A percentile compares a stretch with the other conserved stretches of the same genome.
Conservation (phyloP, 2,888 invertebrate genomes). For the Mayetiola destructor region DNA sequence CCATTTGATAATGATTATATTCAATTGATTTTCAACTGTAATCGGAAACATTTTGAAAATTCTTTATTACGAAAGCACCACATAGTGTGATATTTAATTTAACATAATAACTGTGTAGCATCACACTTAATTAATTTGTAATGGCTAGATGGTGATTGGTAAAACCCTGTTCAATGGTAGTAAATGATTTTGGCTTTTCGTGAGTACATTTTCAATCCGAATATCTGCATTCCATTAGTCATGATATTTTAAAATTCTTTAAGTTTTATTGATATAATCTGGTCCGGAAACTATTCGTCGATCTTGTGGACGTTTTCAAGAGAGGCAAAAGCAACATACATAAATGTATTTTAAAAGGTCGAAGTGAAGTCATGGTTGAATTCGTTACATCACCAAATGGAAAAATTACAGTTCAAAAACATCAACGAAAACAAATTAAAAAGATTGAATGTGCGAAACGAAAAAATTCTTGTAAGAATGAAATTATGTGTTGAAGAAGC, state of each 20-base stretch:
- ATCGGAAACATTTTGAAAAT: too few relatives aligned
- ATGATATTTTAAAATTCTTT: not conserved
- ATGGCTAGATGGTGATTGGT: not conserved
- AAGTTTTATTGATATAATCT: too few relatives aligned
- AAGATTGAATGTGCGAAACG: not conserved
- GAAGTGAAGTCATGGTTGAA: too few relatives aligned
- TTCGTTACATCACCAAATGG: too few relatives aligned
- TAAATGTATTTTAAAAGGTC: too few relatives aligned
- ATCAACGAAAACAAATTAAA: not conserved
- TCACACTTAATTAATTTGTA: slow-evolving; percentile 9
- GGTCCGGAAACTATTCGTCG: too few relatives aligned
- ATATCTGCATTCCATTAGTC: not conserved
- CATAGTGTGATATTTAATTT: slow-evolving; percentile 11
- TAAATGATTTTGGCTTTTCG: not conserved
- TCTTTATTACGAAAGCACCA: too few relatives aligned
- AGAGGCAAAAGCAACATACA: too few relatives aligned
- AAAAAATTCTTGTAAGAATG: not conserved
- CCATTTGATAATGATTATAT: too few relatives aligned
- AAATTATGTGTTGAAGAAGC: not conserved
- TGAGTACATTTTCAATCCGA: not conserved
- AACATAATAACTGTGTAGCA: not conserved
- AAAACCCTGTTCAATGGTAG: not conserved
- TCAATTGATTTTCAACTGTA: too few relatives aligned
- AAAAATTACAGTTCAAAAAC: not conserved
- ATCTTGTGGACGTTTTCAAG: not conserved